Conservation (phyloP, 2,888 invertebrate genomes). For the Hipparchia semele region DNA sequence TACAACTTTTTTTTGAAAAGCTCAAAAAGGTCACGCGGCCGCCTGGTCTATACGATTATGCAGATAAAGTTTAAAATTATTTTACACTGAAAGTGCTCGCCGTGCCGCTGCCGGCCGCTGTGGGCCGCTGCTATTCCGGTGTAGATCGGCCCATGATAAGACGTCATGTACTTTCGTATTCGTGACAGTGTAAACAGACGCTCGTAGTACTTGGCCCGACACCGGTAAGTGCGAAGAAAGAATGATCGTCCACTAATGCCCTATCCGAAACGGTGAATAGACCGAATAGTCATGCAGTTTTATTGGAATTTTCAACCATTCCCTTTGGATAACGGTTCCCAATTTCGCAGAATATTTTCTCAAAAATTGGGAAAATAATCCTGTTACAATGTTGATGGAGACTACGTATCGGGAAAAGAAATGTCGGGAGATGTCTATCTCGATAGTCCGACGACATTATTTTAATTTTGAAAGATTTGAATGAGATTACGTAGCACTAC, state of each 20-base stretch:
- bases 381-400: not conserved
- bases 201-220: slow-evolving; percentile 33
- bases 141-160: not conserved
- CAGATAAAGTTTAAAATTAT: too few relatives aligned
- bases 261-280: slow-evolving; percentile 43
- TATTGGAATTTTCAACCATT: slow-evolving; percentile 24
- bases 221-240: slow-evolving; percentile 55
- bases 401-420: too few relatives aligned
- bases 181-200: slow-evolving; percentile 9
- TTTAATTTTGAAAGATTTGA: too few relatives aligned
- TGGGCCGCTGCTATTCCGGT: too few relatives aligned
- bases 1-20: too few relatives aligned
- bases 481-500: too few relatives aligned
- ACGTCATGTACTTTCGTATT: not conserved
- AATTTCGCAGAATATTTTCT: not conserved
- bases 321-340: slow-evolving; percentile 16
- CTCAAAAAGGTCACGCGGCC: too few relatives aligned
- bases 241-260: slow-evolving; percentile 60
- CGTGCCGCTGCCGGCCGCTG: too few relatives aligned
- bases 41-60: too few relatives aligned
- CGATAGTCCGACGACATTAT: too few relatives aligned
- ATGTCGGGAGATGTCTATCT: too few relatives aligned
- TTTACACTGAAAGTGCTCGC: too few relatives aligned
- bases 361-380: not conserved
- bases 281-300: slow-evolving; percentile 26